Percentiles rank a stretch among this genome's conserved stretches.
These are phyloP conservation scores for Phorcus lineatus DNA, from an alignment of 2,888 invertebrate species.

Conservation along the genomic window DNA sequence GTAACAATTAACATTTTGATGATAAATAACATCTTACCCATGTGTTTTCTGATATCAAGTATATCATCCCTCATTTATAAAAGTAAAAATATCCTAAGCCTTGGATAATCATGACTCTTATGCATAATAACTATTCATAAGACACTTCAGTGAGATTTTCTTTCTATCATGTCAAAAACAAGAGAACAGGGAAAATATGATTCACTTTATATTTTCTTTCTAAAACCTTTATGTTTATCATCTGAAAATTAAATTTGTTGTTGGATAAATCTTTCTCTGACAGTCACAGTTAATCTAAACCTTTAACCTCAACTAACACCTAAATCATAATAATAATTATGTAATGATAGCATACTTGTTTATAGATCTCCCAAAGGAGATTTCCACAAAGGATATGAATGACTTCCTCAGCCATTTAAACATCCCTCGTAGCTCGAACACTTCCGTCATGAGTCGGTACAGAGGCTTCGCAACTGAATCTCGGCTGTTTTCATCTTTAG, in stretches of 20 bases:
- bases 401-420: slow-evolving; percentile 91
- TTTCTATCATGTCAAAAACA: too few species aligned
- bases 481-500: slow-evolving; percentile 75
- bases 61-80: too few species aligned
- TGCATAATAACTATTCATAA: too few species aligned
- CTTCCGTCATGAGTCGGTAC: slow-evolving; percentile 90
- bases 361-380: slow-evolving; percentile 93
- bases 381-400: slow-evolving; percentile 92
- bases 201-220: neutral
- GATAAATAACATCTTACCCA: too few species aligned
- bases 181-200: too few species aligned
- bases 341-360: slow-evolving; percentile 78
- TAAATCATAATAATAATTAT: too few species aligned
- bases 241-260: neutral
- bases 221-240: neutral
- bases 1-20: too few species aligned
- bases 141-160: neutral
- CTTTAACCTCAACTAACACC: too few species aligned
- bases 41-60: too few species aligned
- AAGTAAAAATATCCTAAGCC: too few species aligned
- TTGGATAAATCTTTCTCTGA: neutral
- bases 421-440: slow-evolving; percentile 92
- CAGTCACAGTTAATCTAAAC: too few species aligned
- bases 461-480: slow-evolving; percentile 93
- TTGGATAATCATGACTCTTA: too few species aligned